Percentiles rank a stretch among this genome's conserved stretches.
Conservation (phyloP, 2,888 invertebrate species). For the Lepidocyrtinus sp. region DNA sequence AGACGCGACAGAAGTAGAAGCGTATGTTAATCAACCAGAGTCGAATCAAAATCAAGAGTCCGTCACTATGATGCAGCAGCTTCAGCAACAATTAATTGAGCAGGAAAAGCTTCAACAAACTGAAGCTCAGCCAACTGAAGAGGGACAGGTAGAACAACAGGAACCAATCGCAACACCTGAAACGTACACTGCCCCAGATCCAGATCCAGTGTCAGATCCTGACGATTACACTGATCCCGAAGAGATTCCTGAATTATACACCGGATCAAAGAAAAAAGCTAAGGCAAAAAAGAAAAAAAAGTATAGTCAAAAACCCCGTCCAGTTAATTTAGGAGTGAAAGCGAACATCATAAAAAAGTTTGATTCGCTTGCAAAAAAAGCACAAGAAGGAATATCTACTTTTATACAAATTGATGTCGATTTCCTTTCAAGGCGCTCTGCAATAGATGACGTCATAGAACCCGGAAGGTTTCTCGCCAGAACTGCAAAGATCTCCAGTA, state of each 20-base stretch:
- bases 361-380: conserved; percentile 46
- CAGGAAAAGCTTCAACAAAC: conserved; percentile 23
- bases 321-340: conserved; percentile 54
- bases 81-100: conserved; percentile 21
- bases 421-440: conserved; percentile 14
- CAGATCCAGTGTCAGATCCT: not conserved
- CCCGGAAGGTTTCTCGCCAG: conserved; percentile 33
- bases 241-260: not conserved
- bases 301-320: conserved; percentile 27
- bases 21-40: not conserved
- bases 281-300: conserved; percentile 36
- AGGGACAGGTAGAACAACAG: not conserved
- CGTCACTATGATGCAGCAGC: conserved; percentile 30
- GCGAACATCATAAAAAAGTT: conserved; percentile 53
- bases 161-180: not conserved
- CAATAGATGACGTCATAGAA: conserved; percentile 29
- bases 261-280: conserved; percentile 6
- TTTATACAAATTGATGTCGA: conserved; percentile 51
- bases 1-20: conserved; percentile 14
- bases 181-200: not conserved
- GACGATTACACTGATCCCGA: not conserved
- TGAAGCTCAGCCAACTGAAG: conserved; percentile 9
- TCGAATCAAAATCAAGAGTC: not conserved
- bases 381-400: conserved; percentile 19
- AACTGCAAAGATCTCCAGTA: conserved; percentile 1